These are phyloP conservation scores for Furcifer pardalis DNA, from an alignment of 2,797 vertebrate species.

Conservation along the genomic window DNA sequence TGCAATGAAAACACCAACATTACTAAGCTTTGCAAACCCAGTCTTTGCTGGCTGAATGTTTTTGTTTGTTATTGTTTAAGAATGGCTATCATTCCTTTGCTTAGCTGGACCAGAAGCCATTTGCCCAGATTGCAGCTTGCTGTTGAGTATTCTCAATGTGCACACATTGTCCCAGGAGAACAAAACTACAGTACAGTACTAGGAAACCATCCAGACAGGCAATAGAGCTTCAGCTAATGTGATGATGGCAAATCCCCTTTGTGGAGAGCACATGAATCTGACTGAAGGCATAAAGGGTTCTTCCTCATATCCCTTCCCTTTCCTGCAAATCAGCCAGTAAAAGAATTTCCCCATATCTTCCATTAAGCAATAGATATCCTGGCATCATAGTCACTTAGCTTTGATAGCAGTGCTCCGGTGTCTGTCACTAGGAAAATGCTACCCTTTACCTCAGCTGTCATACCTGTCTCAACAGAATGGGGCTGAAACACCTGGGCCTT, in stretches of 20 bases:
- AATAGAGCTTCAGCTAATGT: background rate
- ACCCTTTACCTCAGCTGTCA: conserved; percentile 53
- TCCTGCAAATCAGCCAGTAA: conserved; percentile 3
- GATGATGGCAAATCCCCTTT: background rate
- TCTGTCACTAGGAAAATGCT: conserved; percentile 7
- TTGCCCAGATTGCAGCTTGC: background rate
- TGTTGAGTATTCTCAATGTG: background rate
- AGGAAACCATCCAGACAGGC: conserved; percentile 1
- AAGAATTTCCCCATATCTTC: conserved; percentile 21
- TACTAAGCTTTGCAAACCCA: background rate
- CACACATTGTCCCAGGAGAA: background rate
- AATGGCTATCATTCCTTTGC: background rate
- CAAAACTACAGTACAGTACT: background rate
- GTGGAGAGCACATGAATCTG: background rate
- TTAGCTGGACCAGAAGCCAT: background rate
- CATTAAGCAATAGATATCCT: conserved; percentile 28
- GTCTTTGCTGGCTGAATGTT: too few relatives aligned
- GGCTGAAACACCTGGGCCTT: conserved; percentile 56
- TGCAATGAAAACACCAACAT: background rate
- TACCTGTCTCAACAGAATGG: conserved; percentile 14
- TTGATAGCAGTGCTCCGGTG: background rate
- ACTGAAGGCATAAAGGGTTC: conserved; percentile 25
- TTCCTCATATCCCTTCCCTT: background rate
- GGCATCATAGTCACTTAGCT: background rate
- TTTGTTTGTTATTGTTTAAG: too few relatives aligned